Percentiles rank a stretch among this genome's conserved stretches.
Evolutionary conservation across 2,797 vertebrate genomes (phyloP).

Genomic region (Gymnopithys bicolor): DNA sequence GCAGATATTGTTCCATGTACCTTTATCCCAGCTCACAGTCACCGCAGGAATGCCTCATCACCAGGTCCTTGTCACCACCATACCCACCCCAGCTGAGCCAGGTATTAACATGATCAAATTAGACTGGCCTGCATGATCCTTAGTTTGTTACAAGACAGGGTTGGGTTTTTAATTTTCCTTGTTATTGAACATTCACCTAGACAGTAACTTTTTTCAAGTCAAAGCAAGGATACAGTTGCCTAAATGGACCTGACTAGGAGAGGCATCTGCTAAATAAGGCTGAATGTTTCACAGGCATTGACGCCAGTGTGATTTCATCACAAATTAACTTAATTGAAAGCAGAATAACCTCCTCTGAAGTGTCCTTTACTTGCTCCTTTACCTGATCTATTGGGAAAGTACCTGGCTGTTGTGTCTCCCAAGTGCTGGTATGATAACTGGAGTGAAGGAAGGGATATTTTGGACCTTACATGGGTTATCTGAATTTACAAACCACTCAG

Average conservation of each 20-base stretch:
- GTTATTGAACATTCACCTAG: background rate
- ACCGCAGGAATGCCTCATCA: background rate
- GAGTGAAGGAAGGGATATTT: background rate
- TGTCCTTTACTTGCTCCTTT: background rate
- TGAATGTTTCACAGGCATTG: background rate
- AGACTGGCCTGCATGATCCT: background rate
- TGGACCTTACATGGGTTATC: background rate
- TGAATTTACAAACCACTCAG: background rate
- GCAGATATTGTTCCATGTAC: background rate
- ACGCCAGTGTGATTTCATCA: background rate
- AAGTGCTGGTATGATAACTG: background rate
- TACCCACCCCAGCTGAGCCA: background rate
- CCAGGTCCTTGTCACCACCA: background rate
- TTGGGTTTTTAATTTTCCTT: background rate
- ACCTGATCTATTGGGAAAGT: constrained; percentile 35
- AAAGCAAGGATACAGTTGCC: background rate
- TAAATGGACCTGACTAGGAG: background rate
- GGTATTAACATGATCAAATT: fast-evolving
- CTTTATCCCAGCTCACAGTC: background rate
- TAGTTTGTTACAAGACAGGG: background rate
- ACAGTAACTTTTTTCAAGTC: background rate
- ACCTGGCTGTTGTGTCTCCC: background rate
- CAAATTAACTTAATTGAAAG: constrained; percentile 46
- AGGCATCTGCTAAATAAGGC: background rate
- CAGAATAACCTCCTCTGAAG: background rate